Evolutionary conservation across 2,113 vertebrate genomes (phyloP).

Genomic region (Carlito syrichta): DNA sequence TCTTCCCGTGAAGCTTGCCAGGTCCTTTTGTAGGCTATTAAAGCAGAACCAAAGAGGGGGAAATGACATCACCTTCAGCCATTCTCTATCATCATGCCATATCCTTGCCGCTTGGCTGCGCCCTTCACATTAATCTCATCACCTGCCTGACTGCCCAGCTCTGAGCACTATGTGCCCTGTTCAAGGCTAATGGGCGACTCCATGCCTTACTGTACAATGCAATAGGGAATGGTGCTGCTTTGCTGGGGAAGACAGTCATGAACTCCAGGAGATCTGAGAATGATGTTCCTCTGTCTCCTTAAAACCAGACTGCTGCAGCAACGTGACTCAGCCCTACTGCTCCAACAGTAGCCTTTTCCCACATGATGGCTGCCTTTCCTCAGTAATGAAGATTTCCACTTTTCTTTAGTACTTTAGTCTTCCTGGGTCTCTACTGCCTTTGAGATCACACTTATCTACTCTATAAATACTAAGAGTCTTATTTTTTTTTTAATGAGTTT

Average conservation of each 20-base stretch:
- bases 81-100: not conserved
- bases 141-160: constrained; percentile 49
- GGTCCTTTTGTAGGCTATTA: constrained; percentile 33
- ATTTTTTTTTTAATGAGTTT: no score
- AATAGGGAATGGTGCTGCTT: not conserved
- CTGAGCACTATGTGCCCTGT: not conserved
- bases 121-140: constrained; percentile 52
- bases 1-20: constrained; percentile 22
- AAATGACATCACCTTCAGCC: not conserved
- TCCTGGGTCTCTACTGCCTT: not conserved
- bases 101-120: not conserved
- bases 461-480: not conserved
- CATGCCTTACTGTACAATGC: accelerated
- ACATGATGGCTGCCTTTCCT: not conserved
- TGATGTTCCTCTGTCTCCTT: not conserved
- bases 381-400: not conserved
- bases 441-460: not conserved
- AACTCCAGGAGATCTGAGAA: not conserved
- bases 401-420: constrained; percentile 6
- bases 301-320: not conserved
- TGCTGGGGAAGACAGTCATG: not conserved
- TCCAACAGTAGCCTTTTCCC: not conserved
- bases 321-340: not conserved
- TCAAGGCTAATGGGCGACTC: not conserved
- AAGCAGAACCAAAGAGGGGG: constrained; percentile 48